A percentile compares a stretch with the other conserved stretches of the same genome.
Conservation (phyloP, 1,140 invertebrate genomes). For the Drosophila asahinai region DNA sequence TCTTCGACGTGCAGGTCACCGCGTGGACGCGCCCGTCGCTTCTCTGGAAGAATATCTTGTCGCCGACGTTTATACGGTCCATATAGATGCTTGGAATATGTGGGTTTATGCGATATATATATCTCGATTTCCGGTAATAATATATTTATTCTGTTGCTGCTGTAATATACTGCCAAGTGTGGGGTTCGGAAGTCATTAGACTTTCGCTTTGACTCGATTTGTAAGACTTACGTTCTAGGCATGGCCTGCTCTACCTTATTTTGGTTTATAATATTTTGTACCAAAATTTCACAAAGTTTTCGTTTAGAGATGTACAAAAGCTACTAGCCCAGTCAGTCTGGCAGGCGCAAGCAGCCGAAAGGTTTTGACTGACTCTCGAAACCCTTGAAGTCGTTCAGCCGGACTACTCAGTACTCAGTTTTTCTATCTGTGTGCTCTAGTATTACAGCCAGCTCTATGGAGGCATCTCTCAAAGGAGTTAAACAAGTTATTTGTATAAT, state of each 20-base stretch:
- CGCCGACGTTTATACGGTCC: constrained; percentile 50
- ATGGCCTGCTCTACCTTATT: constrained; percentile 19
- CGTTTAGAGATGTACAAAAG: constrained; percentile 1
- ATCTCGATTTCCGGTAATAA: neutral
- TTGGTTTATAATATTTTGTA: neutral
- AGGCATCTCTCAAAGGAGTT: neutral
- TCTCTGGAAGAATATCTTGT: constrained; percentile 40
- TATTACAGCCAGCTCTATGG: neutral
- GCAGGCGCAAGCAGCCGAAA: neutral
- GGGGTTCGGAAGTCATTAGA: neutral
- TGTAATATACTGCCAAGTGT: constrained; percentile 32
- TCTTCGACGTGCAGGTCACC: constrained; percentile 31
- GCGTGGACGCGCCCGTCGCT: constrained; percentile 49
- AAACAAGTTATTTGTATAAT: no score
- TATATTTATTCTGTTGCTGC: constrained; percentile 7
- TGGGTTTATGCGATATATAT: neutral
- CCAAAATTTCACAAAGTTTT: neutral
- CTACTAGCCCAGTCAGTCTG: neutral
- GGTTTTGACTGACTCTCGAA: neutral
- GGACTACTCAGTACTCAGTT: neutral
- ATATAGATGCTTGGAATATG: constrained; percentile 16
- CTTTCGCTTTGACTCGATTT: neutral
- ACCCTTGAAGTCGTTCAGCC: neutral
- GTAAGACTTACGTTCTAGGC: neutral
- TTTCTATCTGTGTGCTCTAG: neutral